Conservation (phyloP, 2,113 vertebrate species). For the Notechis scutatus region DNA sequence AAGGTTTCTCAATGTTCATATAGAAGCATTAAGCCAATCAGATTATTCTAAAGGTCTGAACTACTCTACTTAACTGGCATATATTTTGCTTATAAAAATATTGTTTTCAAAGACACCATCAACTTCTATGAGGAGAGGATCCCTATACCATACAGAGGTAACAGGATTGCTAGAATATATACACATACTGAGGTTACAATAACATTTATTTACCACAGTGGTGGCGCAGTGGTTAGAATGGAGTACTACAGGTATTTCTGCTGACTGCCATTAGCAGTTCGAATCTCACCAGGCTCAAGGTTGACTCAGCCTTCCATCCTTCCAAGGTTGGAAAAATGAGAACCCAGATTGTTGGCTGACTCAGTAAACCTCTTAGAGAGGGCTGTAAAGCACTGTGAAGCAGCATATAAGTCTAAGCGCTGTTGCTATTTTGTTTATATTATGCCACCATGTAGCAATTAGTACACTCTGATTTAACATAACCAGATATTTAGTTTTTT, state of each 20-base stretch:
- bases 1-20: background rate
- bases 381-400: too few species aligned
- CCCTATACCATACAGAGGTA: background rate
- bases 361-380: too few species aligned
- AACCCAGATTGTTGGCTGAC: too few species aligned
- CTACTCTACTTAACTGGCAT: background rate
- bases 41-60: background rate
- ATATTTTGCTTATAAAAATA: background rate
- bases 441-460: background rate
- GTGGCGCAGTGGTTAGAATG: too few species aligned
- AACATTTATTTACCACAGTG: too few species aligned
- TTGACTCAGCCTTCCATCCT: too few species aligned
- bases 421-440: background rate
- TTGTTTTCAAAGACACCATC: background rate
- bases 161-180: background rate
- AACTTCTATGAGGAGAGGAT: background rate
- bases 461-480: background rate
- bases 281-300: too few species aligned
- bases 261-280: too few species aligned
- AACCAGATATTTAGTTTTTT: background rate
- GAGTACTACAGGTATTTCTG: too few species aligned
- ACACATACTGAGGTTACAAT: background rate
- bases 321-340: too few species aligned
- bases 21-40: background rate
- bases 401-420: too few species aligned